Conservation (phyloP, 2,888 invertebrate genomes). For the Dinocampus coccinellae region DNA sequence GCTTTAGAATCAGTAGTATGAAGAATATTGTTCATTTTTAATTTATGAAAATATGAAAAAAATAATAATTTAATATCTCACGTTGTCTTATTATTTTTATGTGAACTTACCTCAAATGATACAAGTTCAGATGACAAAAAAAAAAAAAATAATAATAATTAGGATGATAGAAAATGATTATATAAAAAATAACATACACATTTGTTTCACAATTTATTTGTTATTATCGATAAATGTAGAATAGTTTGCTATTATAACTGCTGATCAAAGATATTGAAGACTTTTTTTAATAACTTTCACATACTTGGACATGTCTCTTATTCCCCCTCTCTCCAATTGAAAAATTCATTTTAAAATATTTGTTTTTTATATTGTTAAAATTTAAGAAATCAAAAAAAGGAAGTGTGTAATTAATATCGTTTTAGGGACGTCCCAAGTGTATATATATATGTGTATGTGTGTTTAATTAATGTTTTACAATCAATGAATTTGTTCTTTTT, state of each 20-base stretch:
- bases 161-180: slow-evolving; percentile 30
- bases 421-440: slow-evolving; percentile 53
- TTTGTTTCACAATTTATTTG: slow-evolving; percentile 70
- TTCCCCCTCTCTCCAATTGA: slow-evolving; percentile 54
- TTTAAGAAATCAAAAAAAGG: not conserved
- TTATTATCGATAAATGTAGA: slow-evolving; percentile 70
- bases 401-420: slow-evolving; percentile 36
- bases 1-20: slow-evolving; percentile 48
- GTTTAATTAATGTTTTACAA: not conserved
- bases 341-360: slow-evolving; percentile 40
- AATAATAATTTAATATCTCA: too few species aligned
- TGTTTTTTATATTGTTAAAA: slow-evolving; percentile 24
- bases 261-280: slow-evolving; percentile 67
- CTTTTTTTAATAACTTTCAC: slow-evolving; percentile 53
- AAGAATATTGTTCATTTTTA: slow-evolving; percentile 11
- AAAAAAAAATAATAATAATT: slow-evolving; percentile 7
- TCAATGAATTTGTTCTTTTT: too few species aligned
- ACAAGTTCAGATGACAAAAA: too few species aligned
- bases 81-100: slow-evolving; percentile 20
- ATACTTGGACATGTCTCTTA: slow-evolving; percentile 54
- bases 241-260: slow-evolving; percentile 69
- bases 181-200: slow-evolving; percentile 53
- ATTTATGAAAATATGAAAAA: slow-evolving; percentile 40
- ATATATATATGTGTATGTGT: not conserved
- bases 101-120: not conserved